phyloP scores from a whole-genome alignment of 1,140 invertebrate species.

The Anthonomus grandis region DNA sequence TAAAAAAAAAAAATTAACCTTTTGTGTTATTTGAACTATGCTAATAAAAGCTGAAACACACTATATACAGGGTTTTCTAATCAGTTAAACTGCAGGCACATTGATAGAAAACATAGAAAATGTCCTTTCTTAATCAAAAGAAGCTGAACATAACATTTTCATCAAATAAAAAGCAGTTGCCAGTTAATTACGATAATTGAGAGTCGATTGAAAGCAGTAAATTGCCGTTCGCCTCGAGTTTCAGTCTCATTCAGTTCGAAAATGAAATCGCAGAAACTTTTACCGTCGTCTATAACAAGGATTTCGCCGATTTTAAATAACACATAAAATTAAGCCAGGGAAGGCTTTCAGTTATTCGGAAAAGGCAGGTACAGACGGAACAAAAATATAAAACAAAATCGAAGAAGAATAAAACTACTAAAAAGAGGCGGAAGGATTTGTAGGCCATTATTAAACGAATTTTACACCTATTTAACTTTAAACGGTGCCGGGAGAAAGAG shows the following conservation, averaged over 20 bases:
- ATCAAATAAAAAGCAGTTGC: too few relatives aligned
- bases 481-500: conserved; percentile 34
- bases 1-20: too few relatives aligned
- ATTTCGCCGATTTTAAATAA: conserved; percentile 38
- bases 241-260: conserved; percentile 22
- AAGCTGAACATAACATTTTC: too few relatives aligned
- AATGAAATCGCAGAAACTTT: conserved; percentile 36
- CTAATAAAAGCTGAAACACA: too few relatives aligned
- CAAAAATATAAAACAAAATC: conserved; percentile 21
- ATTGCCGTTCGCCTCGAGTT: conserved; percentile 16
- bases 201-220: conserved; percentile 29
- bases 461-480: conserved; percentile 49
- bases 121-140: too few relatives aligned
- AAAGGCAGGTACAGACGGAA: conserved; percentile 22
- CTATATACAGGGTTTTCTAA: too few relatives aligned
- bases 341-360: conserved; percentile 26
- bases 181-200: conserved; percentile 42
- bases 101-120: too few relatives aligned
- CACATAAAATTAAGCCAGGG: conserved; percentile 42
- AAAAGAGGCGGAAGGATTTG: conserved; percentile 36
- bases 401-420: conserved; percentile 30
- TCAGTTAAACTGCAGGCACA: too few relatives aligned
- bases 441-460: conserved; percentile 45
- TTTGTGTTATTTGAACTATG: too few relatives aligned
- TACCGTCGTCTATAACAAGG: conserved; percentile 29